phyloP scores from a whole-genome alignment of 2,113 vertebrate species.

The Rynchops niger region DNA sequence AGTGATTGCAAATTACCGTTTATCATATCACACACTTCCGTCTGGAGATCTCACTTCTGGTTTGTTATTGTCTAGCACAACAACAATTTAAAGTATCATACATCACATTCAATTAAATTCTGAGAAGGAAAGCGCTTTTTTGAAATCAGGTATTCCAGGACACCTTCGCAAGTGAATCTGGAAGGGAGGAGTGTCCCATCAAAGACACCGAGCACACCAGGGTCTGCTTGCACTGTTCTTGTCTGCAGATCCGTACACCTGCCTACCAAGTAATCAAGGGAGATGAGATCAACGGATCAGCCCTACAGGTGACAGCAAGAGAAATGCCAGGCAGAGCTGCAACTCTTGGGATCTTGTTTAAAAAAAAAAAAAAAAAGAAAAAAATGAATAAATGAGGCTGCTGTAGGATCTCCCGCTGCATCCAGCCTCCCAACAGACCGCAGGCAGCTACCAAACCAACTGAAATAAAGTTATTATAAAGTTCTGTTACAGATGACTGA shows the following conservation, averaged over 20 bases:
- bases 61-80: background rate
- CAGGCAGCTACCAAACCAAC: background rate
- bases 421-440: background rate
- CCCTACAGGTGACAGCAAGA: background rate
- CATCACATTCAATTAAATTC: background rate
- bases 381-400: background rate
- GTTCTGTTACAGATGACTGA: background rate
- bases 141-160: background rate
- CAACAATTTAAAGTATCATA: background rate
- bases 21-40: rapidly evolving
- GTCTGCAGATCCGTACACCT: background rate
- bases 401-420: background rate
- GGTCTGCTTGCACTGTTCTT: background rate
- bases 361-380: too few species aligned
- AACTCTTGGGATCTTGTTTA: background rate
- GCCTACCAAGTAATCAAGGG: background rate
- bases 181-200: background rate
- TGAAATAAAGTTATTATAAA: background rate
- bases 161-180: background rate
- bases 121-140: background rate
- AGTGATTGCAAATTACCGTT: background rate
- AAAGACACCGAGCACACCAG: rapidly evolving
- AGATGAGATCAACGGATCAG: background rate
- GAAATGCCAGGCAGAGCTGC: background rate
- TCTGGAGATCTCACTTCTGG: background rate